phyloP scores from a whole-genome alignment of 2,113 vertebrate species.

The Syngnathoides biaculeatus region DNA sequence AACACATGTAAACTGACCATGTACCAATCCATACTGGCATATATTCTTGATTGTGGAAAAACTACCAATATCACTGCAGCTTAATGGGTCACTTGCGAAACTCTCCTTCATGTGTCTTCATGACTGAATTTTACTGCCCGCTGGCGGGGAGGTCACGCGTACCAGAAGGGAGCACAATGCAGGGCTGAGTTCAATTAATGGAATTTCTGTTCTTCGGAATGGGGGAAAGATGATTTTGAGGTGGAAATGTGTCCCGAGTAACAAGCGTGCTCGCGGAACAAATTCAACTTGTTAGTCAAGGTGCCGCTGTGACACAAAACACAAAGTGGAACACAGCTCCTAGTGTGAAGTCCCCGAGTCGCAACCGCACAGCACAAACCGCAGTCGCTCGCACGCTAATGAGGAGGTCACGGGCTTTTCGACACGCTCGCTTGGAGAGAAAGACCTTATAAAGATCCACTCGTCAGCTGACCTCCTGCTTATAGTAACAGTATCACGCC shows the following conservation, averaged over 20 bases:
- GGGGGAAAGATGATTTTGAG: not conserved
- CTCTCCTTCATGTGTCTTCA: not conserved
- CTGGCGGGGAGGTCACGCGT: not conserved
- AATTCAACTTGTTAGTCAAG: not conserved
- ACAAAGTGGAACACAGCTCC: not conserved
- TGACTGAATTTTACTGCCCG: not conserved
- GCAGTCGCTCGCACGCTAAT: slow-evolving; percentile 19
- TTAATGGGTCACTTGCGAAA: not conserved
- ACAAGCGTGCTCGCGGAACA: not conserved
- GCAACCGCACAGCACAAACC: slow-evolving; percentile 23
- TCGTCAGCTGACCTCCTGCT: slow-evolving; percentile 52
- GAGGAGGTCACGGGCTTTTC: slow-evolving; percentile 47
- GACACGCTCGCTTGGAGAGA: slow-evolving; percentile 44
- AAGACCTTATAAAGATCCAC: slow-evolving; percentile 58
- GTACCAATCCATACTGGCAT: too few relatives aligned
- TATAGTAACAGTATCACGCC: slow-evolving; percentile 52
- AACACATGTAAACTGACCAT: too few relatives aligned
- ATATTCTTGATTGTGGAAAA: not conserved
- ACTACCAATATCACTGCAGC: not conserved
- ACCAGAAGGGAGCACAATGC: not conserved
- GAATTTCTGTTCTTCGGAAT: not conserved
- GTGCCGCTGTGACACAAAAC: not conserved
- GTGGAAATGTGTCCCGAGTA: not conserved
- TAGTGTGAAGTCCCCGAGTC: not conserved
- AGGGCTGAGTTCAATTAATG: not conserved